Conservation (phyloP, 2,888 invertebrate species). For the Argyra leucocephala region DNA sequence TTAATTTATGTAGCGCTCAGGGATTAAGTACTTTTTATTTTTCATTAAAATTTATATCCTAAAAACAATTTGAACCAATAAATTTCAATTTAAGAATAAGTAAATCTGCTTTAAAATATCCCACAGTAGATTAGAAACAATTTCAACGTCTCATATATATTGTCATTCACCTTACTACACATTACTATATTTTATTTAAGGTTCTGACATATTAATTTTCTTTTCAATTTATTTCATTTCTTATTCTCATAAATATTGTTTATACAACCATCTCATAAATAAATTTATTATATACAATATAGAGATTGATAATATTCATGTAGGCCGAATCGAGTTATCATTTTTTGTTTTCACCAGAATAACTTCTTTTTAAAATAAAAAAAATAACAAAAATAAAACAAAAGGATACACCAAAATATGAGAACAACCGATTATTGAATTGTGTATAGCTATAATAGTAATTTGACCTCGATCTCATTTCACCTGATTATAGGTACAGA, state of each 20-base stretch:
- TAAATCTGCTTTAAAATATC: too few species aligned
- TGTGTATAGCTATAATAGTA: not conserved
- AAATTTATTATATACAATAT: not conserved
- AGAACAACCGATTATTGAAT: not conserved
- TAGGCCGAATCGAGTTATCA: not conserved
- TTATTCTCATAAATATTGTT: not conserved
- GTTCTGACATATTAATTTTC: slow-evolving; percentile 6
- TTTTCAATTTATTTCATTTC: not conserved
- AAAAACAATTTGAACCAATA: too few species aligned
- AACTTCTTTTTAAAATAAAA: not conserved
- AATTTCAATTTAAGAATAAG: too few species aligned
- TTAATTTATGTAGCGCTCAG: too few species aligned
- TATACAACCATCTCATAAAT: too few species aligned
- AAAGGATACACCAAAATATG: not conserved
- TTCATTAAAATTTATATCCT: too few species aligned
- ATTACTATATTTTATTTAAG: not conserved
- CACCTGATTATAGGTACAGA: not conserved
- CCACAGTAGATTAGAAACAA: too few species aligned
- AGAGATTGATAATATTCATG: too few species aligned
- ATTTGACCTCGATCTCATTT: slow-evolving; percentile 1
- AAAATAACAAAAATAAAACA: not conserved
- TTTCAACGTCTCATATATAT: too few species aligned
- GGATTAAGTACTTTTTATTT: too few species aligned
- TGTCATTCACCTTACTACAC: too few species aligned
- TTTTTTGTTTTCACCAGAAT: not conserved